Base-by-base conservation (phyloP, 2,113 vertebrate genomes). In the Terrapene triunguis region DNA sequence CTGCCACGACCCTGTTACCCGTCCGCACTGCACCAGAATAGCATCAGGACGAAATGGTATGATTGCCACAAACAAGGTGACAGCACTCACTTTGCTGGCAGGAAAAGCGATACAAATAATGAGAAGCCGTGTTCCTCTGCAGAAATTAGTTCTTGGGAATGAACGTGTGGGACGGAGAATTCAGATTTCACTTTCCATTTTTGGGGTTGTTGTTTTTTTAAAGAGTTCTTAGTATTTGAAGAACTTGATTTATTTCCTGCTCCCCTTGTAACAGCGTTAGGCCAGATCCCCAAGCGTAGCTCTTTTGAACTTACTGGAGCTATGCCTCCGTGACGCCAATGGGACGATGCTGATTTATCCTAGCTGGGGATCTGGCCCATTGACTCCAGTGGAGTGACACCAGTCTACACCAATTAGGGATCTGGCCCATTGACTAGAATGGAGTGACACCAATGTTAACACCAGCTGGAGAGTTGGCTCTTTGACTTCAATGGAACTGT, bases 31-130 rank as follows among this genome's bases (percentile, higher is more conserved):
- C 88, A 84, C 94, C 93, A 90, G 93, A 97, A 97, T 95, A 97
- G 94, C 88, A 44, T 76, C 42, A 97, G 80, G 2, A 0, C 81
- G 53, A 59, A 62, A 1, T 79, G 84, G 91, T 82, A 96, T 95
- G 89, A 93, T 62, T 87, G 90, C 95, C 94, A 90, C 94, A 51
- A 85, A 95, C 93, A 94, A 97, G 95, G 96, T 95, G 95, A 57
- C 69, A 93, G 22, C 92, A 91, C 38, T 13, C 38, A 87, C 97
- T 97, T 95, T 93, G 94, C 95, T 90, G 95, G 91, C 84, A 44
- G 83, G 38, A 69, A 38, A 88, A 59, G 38, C 48, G 44, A 8
- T 85, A 92, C 95, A 96, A 97, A 95, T 82, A 95, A 94, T 79
- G 81, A 0, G 0, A 86, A 86, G 80, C 93, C 84, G 5, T 21